Evolutionary conservation across 2,888 invertebrate genomes (phyloP), one percentile per base, ranked within the genome.

Genomic region (Netelia inedita): DNA sequence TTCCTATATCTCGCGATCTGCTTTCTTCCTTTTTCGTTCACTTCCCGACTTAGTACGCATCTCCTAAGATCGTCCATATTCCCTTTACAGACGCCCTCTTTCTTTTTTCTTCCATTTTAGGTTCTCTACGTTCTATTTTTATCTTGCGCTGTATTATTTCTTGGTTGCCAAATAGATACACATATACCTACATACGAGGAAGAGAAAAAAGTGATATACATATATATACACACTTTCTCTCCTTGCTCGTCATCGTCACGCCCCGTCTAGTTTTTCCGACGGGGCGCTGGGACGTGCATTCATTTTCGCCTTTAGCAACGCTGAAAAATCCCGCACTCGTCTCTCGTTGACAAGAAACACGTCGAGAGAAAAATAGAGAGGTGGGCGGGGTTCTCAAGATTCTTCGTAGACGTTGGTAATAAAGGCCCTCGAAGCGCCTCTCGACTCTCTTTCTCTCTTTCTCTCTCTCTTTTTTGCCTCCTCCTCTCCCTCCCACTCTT

Each of bases 341-440:
- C 68, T 68, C 61, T 35, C 46, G 35, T 23, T 46, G 74, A 74
- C 74, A 79, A 75, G 74, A 83, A 63, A 79, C 63, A 79, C 71
- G 68, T 71, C 59, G 76, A 50, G 50, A 50, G 11, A 50, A 59
- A 61, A 73, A 83, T 63, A 69, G 41, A 55, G 19, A 21, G 14
- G 41, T 59, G 59, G 63, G 68, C 46, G 57, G 2, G 46, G 21
- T 46, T 68, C 88, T 90, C 88, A 85, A 90, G 89, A 89, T 87
- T 90, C 88, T 89, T 90, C 90, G 88, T 89, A 91, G 89, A 89
- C 89, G 88, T 86, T 89, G 89, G 90, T 92, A 93, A 92, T 91
- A 91, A 91, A 91, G 91, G 89, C 91, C 89, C 92, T 92, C 90
- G 91, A 90, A 91, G 89, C 80, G 86, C 87, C 89, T 87, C 90